Base-by-base conservation (phyloP, 2,797 vertebrate species). In the Heteromormyrus szaboi region DNA sequence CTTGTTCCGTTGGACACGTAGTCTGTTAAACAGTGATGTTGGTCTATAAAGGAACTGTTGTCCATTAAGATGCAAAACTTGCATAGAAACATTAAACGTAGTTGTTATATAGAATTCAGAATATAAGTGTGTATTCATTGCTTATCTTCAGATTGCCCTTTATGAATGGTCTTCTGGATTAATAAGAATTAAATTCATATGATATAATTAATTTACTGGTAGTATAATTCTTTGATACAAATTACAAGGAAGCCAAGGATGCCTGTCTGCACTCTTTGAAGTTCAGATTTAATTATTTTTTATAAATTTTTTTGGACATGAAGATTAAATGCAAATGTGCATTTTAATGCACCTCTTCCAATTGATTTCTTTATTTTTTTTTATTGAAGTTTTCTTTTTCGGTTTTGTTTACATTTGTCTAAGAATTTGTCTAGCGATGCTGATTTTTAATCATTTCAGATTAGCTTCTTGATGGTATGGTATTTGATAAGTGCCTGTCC, bases 401-500 rank as follows among this genome's bases (percentile, higher is more conserved):
- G 53, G 76, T 22, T 29, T 89, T 41, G 5, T 56, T 68, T 89
- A 44, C 54, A 4, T 46, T 65, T 48, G 44, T 68, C 76, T 90
- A 50, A 50, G n/a, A 25, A 9, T 25, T 48, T 25, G 50, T 25
- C 56, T 62, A 62, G 56, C 7, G 7, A 25, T 22, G 56, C 56
- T 62, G 56, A 62, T 62, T 25, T 62, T 62, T 25, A 3, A 7
- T 22, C 12, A 53, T 65, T 86, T 87, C 88, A 62, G 50, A 48
- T 72, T 14, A 48, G 22, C 89, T 90, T 93, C 89, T 79, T 91
- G 72, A 12, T 8, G 1, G 5, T 79, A 8, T 48, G 81, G 6
- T 51, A 17, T 53, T 50, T 19, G 11, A 51, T 85, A 85, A 51
- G 46, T 85, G 22, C 22, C 46, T 33, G 0, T 22, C 44, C 44